Base-by-base conservation (phyloP, 2,797 vertebrate species). In the Ctenosaura bakeri region DNA sequence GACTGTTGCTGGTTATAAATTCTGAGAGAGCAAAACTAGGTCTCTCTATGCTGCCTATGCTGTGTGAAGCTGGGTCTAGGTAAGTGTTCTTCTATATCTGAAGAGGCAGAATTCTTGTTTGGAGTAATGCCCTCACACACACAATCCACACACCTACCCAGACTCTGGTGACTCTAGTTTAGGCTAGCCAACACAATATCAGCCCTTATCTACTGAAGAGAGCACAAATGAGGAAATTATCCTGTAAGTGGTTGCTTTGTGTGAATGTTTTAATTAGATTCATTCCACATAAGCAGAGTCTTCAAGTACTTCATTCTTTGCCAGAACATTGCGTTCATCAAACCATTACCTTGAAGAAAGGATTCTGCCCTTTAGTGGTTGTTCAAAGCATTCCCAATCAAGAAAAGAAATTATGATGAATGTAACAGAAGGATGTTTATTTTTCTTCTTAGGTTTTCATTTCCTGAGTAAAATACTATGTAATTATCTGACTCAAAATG, bases 211-310 rank as follows among this genome's bases (percentile, higher is more conserved):
- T 78, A 29, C 24, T 69, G 38, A 20, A 76, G 64, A 85, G 14
- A 52, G 54, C 62, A 78, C 83, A 73, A 86, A 74, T 86, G 29
- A 73, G 66, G 32, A 24, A 59, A 59, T 81, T 85, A 73, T 24
- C 80, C 29, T n/a, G 66, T 71, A 66, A 56, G 29, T 62, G 18
- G 52, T 1, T 81, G 69, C 71, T 85, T 79, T 62, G 14, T 26
- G 32, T 69, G 22, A 76, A 50, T 81, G 2, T 22, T 8, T 56
- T 20, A n/a, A 50, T 26, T 29, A n/a, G 18, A 42, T 79, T 18
- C 26, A 7, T 76, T 83, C 42, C 18, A 22, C 8, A 56, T 59
- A 83, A 89, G 38, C 14, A 52, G n/a, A 50, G 2, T 73, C 22
- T 50, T 90, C 38, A 52, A 32, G 18, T 54, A 52, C 78, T 82